These are phyloP conservation scores for pig (Sus scrofa) DNA, from an alignment of 2,113 vertebrate species.

Conservation along the genomic window T2T-Sscrofa CM000818.6:97066501-97067000, in stretches of 20 bases:
- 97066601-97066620: not conserved
- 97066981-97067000: not conserved
- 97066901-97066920: not conserved
- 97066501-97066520: not conserved
- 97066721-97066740: not conserved
- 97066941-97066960: not conserved
- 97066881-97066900: not conserved
- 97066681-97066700: not conserved
- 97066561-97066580: not conserved
- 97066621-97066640: not conserved
- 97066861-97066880: not conserved
- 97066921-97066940: not conserved
- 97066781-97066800: not conserved
- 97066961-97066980: not conserved
- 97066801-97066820: not conserved
- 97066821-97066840: not conserved
- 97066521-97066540: no score
- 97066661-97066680: not conserved
- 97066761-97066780: not conserved
- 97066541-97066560: no score
- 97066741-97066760: not conserved
- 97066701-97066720: not conserved
- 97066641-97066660: not conserved
- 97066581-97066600: not conserved
- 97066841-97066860: not conserved